A percentile compares a stretch with the other conserved stretches of the same genome.
phyloP scores from a whole-genome alignment of 2,888 invertebrate species.

The Plagodis pulveraria region DNA sequence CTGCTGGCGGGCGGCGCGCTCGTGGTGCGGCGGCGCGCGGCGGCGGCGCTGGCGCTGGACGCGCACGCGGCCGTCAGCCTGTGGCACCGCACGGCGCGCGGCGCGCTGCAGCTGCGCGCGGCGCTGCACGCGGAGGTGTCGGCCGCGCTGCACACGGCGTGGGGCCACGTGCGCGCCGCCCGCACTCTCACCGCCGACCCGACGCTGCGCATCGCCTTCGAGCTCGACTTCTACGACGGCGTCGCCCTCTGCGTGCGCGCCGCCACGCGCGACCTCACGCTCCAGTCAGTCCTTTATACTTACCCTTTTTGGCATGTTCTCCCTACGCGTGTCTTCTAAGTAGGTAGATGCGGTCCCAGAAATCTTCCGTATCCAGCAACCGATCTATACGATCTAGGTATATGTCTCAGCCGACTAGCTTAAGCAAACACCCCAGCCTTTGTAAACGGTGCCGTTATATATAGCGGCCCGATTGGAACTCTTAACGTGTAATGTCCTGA shows the following conservation, averaged over 20 bases:
- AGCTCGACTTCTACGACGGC: conserved; percentile 67
- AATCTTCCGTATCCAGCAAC: too few relatives aligned
- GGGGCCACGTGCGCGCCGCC: conserved; percentile 40
- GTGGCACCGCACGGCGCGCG: conserved; percentile 45
- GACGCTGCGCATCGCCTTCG: conserved; percentile 50
- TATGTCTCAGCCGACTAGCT: too few relatives aligned
- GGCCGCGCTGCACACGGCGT: conserved; percentile 37
- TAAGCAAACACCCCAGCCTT: too few relatives aligned
- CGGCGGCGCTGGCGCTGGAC: conserved; percentile 35
- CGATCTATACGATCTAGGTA: too few relatives aligned
- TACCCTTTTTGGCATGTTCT: not conserved
- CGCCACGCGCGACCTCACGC: conserved; percentile 34
- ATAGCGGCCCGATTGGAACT: too few relatives aligned
- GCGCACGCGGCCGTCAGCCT: conserved; percentile 40
- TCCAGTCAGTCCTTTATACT: conserved; percentile 19
- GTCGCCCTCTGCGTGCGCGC: conserved; percentile 67
- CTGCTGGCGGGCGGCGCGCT: conserved; percentile 47
- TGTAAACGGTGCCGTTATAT: too few relatives aligned
- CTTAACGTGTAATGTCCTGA: too few relatives aligned
- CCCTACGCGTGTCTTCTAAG: too few relatives aligned
- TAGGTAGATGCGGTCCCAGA: too few relatives aligned
- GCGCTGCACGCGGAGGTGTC: conserved; percentile 24
- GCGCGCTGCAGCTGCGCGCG: conserved; percentile 33
- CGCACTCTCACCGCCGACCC: conserved; percentile 41
- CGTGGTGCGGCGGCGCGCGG: conserved; percentile 27